phyloP scores from a whole-genome alignment of 1,140 invertebrate species.

The Brevipalpus yothersi region DNA sequence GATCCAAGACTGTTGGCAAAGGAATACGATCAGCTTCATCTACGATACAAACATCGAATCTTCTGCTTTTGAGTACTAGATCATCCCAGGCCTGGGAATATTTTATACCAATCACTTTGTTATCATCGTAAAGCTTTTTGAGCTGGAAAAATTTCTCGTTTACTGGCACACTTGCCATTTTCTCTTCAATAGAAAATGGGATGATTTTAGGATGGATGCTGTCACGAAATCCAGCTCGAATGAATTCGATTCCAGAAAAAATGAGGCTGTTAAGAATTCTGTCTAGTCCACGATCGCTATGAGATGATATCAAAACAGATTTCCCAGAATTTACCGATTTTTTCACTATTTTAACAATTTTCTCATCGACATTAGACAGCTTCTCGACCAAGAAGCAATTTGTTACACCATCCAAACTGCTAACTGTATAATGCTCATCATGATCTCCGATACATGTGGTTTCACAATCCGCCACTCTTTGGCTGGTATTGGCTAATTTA shows the following conservation, averaged over 20 bases:
- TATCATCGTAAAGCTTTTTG: constrained; percentile 35
- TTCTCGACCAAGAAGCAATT: constrained; percentile 66
- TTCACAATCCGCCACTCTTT: no score
- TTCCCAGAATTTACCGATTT: constrained; percentile 41
- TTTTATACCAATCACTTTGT: constrained; percentile 60
- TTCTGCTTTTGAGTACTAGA: constrained; percentile 36
- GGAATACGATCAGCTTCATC: constrained; percentile 60
- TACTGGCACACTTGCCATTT: constrained; percentile 26
- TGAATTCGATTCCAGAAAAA: constrained; percentile 34
- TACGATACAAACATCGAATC: constrained; percentile 70
- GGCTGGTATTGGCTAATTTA: no score
- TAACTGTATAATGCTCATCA: constrained; percentile 48
- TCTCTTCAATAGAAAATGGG: constrained; percentile 16
- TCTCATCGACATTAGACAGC: constrained; percentile 88
- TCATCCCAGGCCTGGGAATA: constrained; percentile 49
- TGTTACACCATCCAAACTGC: constrained; percentile 39
- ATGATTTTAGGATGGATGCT: constrained; percentile 34
- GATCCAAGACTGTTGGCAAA: constrained; percentile 11
- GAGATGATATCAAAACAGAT: constrained; percentile 59
- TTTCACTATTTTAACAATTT: constrained; percentile 52
- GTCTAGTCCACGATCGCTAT: constrained; percentile 77
- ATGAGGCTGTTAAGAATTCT: constrained; percentile 56
- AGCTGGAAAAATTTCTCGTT: constrained; percentile 37
- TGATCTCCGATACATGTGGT: no score
- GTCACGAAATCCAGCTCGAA: constrained; percentile 23